phyloP scores from a whole-genome alignment of 1,140 invertebrate species.

The Formica exsecta region DNA sequence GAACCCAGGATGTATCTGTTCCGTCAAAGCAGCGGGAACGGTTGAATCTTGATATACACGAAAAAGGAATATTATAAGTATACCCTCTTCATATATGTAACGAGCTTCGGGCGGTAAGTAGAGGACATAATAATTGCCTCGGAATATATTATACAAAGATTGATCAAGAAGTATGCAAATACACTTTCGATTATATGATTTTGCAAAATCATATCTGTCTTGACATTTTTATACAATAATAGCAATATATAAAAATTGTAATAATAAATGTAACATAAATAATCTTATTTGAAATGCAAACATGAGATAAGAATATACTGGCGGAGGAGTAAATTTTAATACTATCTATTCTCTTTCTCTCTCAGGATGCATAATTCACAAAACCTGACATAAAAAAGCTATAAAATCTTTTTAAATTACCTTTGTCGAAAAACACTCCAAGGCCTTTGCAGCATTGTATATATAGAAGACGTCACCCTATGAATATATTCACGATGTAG shows the following conservation, averaged over 20 bases:
- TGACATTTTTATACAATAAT: neutral
- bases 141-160: neutral
- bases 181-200: neutral
- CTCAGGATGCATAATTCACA: slow-evolving; percentile 17
- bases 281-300: neutral
- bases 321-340: neutral
- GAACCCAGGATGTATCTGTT: slow-evolving; percentile 12
- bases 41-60: slow-evolving; percentile 38
- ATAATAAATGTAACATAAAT: neutral
- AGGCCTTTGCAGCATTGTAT: slow-evolving; percentile 11
- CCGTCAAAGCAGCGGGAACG: slow-evolving; percentile 6
- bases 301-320: neutral
- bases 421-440: slow-evolving; percentile 10
- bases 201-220: neutral
- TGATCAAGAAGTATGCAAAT: neutral
- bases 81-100: neutral
- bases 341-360: neutral
- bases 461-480: neutral
- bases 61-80: slow-evolving; percentile 42
- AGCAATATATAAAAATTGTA: neutral
- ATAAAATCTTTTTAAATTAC: slow-evolving; percentile 14
- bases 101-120: neutral
- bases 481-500: slow-evolving; percentile 22
- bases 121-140: neutral
- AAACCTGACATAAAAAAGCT: slow-evolving; percentile 10